A percentile compares a stretch with the other conserved stretches of the same genome.
Evolutionary conservation across 2,113 vertebrate species (phyloP).

Genomic region (Alexandromys fortis): DNA sequence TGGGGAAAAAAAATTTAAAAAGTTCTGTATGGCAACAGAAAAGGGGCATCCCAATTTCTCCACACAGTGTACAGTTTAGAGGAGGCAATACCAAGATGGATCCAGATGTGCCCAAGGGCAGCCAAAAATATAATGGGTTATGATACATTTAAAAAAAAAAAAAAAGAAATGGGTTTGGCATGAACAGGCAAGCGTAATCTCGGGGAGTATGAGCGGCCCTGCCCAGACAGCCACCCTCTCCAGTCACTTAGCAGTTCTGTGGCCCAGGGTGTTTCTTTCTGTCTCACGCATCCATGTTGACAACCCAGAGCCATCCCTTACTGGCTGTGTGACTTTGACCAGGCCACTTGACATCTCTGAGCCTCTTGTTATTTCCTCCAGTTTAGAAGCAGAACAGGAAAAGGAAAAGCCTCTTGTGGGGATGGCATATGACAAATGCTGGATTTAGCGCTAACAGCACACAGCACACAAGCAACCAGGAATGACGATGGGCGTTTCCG

Average conservation of each 20-base stretch:
- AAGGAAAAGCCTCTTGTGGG: background rate
- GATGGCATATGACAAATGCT: background rate
- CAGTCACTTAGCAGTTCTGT: background rate
- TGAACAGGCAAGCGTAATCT: background rate
- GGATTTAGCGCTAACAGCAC: background rate
- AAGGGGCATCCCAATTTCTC: background rate
- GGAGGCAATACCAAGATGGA: too few species aligned
- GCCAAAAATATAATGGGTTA: background rate
- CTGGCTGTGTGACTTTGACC: background rate
- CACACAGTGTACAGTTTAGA: background rate
- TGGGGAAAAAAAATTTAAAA: background rate
- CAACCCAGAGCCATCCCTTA: background rate
- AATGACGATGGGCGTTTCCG: background rate
- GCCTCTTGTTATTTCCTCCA: background rate
- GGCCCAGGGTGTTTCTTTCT: background rate
- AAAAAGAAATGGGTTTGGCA: background rate
- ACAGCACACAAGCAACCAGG: background rate
- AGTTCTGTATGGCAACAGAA: background rate
- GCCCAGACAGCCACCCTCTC: background rate
- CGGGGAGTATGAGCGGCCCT: background rate
- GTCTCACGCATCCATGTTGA: background rate
- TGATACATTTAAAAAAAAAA: background rate
- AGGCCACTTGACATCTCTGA: constrained; percentile 23
- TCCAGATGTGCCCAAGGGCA: background rate
- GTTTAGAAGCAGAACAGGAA: background rate